Base-by-base conservation (phyloP, 2,888 invertebrate genomes). In the Crioceris asparagi region DNA sequence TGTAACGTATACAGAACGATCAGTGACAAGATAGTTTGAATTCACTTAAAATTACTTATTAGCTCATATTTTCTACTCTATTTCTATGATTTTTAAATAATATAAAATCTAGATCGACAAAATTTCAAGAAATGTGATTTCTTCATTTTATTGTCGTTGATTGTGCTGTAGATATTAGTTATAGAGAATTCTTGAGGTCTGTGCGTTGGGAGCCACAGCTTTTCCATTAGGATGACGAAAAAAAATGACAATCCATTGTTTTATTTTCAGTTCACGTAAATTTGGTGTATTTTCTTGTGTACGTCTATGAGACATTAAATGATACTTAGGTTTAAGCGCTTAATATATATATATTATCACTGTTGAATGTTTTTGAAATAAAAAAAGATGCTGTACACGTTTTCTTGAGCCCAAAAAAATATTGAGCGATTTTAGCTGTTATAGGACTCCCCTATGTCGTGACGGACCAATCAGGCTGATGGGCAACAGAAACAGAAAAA, bases 181-280 rank as follows among this genome's bases (percentile, higher is more conserved):
- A n/a, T n/a, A n/a, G n/a, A n/a, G n/a, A n/a, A n/a, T n/a, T n/a
- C n/a, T 7, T 21, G 49, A 49, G 31, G 49, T 48, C 47, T 46
- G 47, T 37, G 42, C 43, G 35, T 36, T 43, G 44, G 50, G 47
- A 6, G 21, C 21, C 21, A 21, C 10, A 6, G 21, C 21, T 21
- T 21, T 21, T 21, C 21, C 6, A 21, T 10, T 21, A 7, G 10
- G 7, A 21, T 6, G 10, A 21, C 6, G 10, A 21, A 10, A 52
- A 52, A 48, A 55, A 61, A 61, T 61, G 63, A 62, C 62, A 63
- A 62, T 63, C 62, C 59, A 56, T 51, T n/a, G n/a, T n/a, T 57
- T 59, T 54, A 52, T 54, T 59, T 60, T 57, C 56, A 53, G 54
- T 56, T 50, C 39, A 49, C 53, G 56, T 56, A 54, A 55, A 53